Base-by-base conservation (phyloP, 2,113 vertebrate species). In the Anarhynchus alexandrinus region DNA sequence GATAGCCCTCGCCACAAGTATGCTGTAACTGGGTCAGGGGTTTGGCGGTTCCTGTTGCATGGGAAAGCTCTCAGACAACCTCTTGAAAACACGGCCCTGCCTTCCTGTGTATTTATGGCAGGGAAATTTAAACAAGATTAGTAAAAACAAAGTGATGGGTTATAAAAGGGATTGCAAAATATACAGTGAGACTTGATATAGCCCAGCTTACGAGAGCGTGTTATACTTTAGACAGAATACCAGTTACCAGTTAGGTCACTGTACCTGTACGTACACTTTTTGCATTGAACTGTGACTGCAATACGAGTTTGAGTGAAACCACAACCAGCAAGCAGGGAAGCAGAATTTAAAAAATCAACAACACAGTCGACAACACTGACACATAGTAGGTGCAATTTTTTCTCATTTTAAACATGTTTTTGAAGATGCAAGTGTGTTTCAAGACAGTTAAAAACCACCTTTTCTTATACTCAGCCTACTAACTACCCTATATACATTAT, bases 11-110 rank as follows among this genome's bases (percentile, higher is more conserved):
- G 2, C 57, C 11, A 0, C 93, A 91, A 85, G 21, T 78, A 70
- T 87, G 72, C 49, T 80, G 92, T 55, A 74, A 92, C 79, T 90
- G 71, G 72, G 83, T 89, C 92, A 93, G 86, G 76, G 86, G 80
- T 64, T 88, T 88, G 29, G 42, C 11, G 7, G 87, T 51, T 96
- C 82, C 80, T 92, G 52, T 34, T 54, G 52, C 88, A 71, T 76
- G 83, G 78, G 86, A 94, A 94, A 94, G 49, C 43, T 82, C 86
- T 85, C 0, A 0, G 49, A 43, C 30, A 72, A 36, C 22, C 66
- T 82, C 73, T 20, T 52, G 70, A 57, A 92, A 96, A 92, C 82
- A 90, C 7, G 3, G 61, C 45, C 61, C 57, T 69, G 76, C 58
- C 81, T 85, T 88, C 82, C 94, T 58, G 52, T 65, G 36, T 36